phyloP scores from a whole-genome alignment of 2,113 vertebrate species.

The Anguilla rostrata region DNA sequence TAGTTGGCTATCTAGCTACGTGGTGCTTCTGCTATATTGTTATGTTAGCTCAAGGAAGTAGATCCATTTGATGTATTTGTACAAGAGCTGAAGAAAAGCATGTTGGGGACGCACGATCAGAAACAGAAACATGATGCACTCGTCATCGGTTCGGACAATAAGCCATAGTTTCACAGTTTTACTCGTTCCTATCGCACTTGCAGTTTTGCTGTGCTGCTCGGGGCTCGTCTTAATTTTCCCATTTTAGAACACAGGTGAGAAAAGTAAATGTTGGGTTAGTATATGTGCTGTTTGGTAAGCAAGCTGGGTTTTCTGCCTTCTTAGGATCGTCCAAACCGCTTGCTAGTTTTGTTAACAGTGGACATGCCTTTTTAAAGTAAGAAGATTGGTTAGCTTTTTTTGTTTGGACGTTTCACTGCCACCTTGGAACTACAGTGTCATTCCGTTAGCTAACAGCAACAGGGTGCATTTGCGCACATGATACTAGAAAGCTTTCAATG shows the following conservation, averaged over 20 bases:
- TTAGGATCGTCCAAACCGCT: background rate
- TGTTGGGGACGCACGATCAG: background rate
- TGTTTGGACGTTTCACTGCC: background rate
- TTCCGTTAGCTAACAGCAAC: background rate
- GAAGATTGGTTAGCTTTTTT: background rate
- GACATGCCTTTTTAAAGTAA: background rate
- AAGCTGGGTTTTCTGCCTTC: background rate
- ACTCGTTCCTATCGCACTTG: too few species aligned
- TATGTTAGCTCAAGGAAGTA: background rate
- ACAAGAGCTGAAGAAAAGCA: background rate
- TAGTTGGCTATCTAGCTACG: background rate
- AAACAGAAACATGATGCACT: background rate
- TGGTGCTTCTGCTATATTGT: background rate
- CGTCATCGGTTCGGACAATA: too few species aligned
- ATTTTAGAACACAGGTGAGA: too few species aligned
- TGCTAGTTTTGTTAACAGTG: background rate
- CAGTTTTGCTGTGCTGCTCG: too few species aligned
- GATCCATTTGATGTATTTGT: background rate
- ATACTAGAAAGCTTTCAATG: background rate
- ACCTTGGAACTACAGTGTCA: background rate
- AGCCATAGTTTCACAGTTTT: too few species aligned
- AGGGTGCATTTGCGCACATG: background rate
- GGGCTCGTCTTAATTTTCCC: too few species aligned
- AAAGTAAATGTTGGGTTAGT: too few species aligned
- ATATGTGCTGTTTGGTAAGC: too few species aligned